Evolutionary conservation across 2,113 vertebrate species (phyloP).

Genomic region (Oryzias melastigma): DNA sequence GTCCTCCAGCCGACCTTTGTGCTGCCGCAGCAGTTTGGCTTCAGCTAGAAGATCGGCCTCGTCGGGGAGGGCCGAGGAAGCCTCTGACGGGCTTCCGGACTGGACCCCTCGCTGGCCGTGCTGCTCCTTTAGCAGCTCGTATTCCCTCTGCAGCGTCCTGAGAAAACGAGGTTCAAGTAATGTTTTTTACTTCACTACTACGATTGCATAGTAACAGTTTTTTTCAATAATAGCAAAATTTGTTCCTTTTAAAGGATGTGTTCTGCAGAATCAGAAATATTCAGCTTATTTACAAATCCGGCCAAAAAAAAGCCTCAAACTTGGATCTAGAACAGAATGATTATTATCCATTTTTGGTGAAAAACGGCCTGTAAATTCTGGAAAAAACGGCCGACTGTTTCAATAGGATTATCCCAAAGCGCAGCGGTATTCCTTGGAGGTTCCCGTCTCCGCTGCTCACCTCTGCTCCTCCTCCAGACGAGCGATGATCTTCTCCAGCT

Average conservation of each 20-base stretch:
- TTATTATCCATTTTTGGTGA: too few species aligned
- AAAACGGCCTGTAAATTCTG: too few species aligned
- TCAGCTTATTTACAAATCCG: conserved; percentile 34
- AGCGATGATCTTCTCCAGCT: conserved; percentile 89
- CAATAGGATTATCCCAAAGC: background rate
- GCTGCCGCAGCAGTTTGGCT: conserved; percentile 92
- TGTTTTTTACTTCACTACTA: too few species aligned
- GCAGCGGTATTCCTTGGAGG: too few species aligned
- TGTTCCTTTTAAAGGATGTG: too few species aligned
- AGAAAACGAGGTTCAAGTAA: background rate
- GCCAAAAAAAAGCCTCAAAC: background rate
- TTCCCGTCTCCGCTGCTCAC: conserved; percentile 55
- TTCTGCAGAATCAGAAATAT: background rate
- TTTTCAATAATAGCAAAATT: too few species aligned
- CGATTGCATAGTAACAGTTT: too few species aligned
- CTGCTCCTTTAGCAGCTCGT: conserved; percentile 91
- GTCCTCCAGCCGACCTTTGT: conserved; percentile 94
- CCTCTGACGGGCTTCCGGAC: conserved; percentile 49
- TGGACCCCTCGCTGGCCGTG: conserved; percentile 78
- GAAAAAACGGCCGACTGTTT: background rate
- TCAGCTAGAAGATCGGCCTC: conserved; percentile 83
- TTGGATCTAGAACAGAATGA: too few species aligned
- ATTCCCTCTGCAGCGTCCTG: conserved; percentile 89
- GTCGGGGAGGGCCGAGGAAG: conserved; percentile 56
- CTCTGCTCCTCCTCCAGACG: conserved; percentile 96